A percentile compares a stretch with the other conserved stretches of the same genome.
These are phyloP conservation scores for Drepana arcuata DNA, from an alignment of 1,140 invertebrate species.

Conservation along the genomic window DNA sequence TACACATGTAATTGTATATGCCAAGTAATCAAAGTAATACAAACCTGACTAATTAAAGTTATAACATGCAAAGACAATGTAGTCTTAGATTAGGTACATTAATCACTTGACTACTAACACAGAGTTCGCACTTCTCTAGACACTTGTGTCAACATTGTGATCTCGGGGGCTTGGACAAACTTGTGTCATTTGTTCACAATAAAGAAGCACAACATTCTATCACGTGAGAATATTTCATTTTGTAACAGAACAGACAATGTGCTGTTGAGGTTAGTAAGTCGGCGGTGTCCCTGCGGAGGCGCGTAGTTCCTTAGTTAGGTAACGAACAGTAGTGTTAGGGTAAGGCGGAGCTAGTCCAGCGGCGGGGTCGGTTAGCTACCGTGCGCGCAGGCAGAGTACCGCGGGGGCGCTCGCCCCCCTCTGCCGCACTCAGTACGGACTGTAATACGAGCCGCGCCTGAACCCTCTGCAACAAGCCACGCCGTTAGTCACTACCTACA, in stretches of 20 bases:
- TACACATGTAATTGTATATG: no score
- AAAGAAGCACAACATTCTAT: slow-evolving; percentile 8
- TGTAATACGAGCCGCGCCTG: slow-evolving; percentile 53
- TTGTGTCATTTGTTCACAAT: slow-evolving; percentile 10
- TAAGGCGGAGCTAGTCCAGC: no score
- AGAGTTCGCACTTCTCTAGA: slow-evolving; percentile 5
- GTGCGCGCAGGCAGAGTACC: no score
- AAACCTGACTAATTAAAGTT: no score
- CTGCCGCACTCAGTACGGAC: slow-evolving; percentile 62
- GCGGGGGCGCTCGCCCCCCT: slow-evolving; percentile 29
- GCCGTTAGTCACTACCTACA: slow-evolving; percentile 21
- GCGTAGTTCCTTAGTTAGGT: neutral
- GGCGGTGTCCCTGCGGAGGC: no score
- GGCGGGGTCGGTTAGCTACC: neutral
- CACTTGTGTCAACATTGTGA: no score
- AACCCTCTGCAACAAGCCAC: slow-evolving; percentile 51
- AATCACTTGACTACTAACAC: no score
- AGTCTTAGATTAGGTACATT: no score
- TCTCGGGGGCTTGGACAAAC: no score
- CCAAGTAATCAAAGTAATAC: no score
- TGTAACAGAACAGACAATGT: neutral
- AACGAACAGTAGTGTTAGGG: neutral
- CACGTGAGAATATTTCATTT: no score
- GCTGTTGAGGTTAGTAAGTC: neutral
- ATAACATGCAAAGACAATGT: no score